These are phyloP conservation scores for Acanthurus leucopareius DNA, from an alignment of 2,797 vertebrate genomes.

Conservation along the genomic window DNA sequence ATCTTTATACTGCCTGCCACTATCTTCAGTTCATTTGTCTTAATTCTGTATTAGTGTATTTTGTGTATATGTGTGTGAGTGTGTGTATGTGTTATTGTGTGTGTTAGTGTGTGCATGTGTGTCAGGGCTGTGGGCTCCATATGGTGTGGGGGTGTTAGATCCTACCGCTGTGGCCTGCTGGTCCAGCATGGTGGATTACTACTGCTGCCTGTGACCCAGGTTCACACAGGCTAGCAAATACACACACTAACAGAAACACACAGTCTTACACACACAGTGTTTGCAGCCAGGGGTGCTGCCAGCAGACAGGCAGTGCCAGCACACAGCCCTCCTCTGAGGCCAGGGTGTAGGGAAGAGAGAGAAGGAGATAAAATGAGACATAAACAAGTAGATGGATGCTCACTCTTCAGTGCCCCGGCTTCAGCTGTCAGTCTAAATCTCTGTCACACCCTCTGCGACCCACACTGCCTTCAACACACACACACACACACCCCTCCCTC, in stretches of 20 bases:
- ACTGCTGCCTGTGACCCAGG: constrained; percentile 67
- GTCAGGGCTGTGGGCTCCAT: constrained; percentile 71
- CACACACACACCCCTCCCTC: constrained; percentile 34
- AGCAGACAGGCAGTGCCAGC: constrained; percentile 62
- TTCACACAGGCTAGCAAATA: constrained; percentile 49
- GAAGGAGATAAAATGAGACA: constrained; percentile 75
- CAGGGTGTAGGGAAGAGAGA: constrained; percentile 42
- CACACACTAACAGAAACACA: constrained; percentile 45
- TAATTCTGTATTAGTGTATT: constrained; percentile 8
- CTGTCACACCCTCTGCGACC: constrained; percentile 70
- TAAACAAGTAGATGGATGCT: constrained; percentile 85
- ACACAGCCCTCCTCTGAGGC: constrained; percentile 55
- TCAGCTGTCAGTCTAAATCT: constrained; percentile 75
- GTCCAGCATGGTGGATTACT: constrained; percentile 65
- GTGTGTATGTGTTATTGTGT: not conserved
- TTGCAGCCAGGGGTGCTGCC: constrained; percentile 72
- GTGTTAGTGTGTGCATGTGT: constrained; percentile 19
- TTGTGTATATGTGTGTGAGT: not conserved
- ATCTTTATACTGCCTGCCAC: constrained; percentile 22
- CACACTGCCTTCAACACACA: constrained; percentile 44
- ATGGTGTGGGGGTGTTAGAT: constrained; percentile 65
- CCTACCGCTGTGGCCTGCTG: constrained; percentile 68
- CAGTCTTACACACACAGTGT: constrained; percentile 47
- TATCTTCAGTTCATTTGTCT: constrained; percentile 47
- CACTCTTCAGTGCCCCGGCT: constrained; percentile 84